These are phyloP conservation scores for Andrena cerasifolii DNA, from an alignment of 1,140 invertebrate genomes.

Conservation along the genomic window DNA sequence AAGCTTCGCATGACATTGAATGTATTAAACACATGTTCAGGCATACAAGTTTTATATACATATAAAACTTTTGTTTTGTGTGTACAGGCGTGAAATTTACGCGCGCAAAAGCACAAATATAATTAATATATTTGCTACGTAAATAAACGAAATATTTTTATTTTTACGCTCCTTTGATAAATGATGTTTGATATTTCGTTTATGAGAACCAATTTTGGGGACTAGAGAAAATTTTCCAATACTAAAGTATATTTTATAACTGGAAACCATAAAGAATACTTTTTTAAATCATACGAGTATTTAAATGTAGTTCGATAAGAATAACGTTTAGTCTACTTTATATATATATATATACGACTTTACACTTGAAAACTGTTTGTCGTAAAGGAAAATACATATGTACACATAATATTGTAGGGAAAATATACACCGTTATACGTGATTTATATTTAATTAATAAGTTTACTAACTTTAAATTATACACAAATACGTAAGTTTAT, in stretches of 20 bases:
- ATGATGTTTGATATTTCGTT: neutral
- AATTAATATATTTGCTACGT: neutral
- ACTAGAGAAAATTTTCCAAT: conserved; percentile 12
- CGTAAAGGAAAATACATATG: conserved; percentile 15
- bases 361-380: conserved; percentile 2
- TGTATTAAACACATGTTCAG: neutral
- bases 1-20: neutral
- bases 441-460: conserved; percentile 68
- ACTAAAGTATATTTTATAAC: conserved; percentile 16
- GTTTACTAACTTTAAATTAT: conserved; percentile 70
- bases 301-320: conserved; percentile 7
- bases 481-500: conserved; percentile 72
- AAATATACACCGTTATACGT: conserved; percentile 58
- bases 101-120: neutral
- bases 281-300: conserved; percentile 10
- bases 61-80: neutral
- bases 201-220: neutral
- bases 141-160: conserved; percentile 2
- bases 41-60: conserved; percentile 11
- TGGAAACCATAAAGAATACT: neutral
- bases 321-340: neutral
- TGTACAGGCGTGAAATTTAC: neutral
- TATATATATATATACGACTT: neutral
- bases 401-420: conserved; percentile 36
- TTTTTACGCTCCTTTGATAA: neutral